Conservation (phyloP, 2,888 invertebrate species). For the Leuctra nigra region DNA sequence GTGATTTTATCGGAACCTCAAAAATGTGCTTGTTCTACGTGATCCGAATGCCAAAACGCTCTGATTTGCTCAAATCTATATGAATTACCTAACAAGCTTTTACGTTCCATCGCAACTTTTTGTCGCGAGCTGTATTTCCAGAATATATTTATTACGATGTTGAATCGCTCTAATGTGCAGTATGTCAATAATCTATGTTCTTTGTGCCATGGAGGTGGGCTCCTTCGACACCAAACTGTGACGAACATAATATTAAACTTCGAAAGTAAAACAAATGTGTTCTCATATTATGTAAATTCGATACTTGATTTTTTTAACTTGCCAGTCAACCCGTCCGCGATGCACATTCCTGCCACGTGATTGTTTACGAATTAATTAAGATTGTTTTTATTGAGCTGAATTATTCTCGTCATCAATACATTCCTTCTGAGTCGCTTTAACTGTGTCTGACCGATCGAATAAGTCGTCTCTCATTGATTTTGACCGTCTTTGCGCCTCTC, state of each 20-base stretch:
- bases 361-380: slow-evolving; percentile 18
- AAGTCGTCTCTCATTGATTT: no score
- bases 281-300: not conserved
- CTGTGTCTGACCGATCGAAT: no score
- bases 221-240: not conserved
- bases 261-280: not conserved
- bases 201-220: no score
- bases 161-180: not conserved
- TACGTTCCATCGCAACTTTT: not conserved
- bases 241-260: not conserved
- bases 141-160: not conserved
- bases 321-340: slow-evolving; percentile 23
- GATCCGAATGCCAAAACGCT: not conserved
- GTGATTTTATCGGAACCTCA: no score
- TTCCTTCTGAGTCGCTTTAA: not conserved
- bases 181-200: no score
- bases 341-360: slow-evolving; percentile 26
- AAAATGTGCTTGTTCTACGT: slow-evolving; percentile 1
- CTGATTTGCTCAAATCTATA: slow-evolving; percentile 10
- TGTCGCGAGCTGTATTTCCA: not conserved
- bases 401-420: no score
- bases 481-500: no score
- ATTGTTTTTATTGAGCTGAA: no score
- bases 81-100: no score
- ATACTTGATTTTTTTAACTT: slow-evolving; percentile 1